These are phyloP conservation scores for Limanda limanda DNA, from an alignment of 2,113 vertebrate genomes.

Conservation along the genomic window DNA sequence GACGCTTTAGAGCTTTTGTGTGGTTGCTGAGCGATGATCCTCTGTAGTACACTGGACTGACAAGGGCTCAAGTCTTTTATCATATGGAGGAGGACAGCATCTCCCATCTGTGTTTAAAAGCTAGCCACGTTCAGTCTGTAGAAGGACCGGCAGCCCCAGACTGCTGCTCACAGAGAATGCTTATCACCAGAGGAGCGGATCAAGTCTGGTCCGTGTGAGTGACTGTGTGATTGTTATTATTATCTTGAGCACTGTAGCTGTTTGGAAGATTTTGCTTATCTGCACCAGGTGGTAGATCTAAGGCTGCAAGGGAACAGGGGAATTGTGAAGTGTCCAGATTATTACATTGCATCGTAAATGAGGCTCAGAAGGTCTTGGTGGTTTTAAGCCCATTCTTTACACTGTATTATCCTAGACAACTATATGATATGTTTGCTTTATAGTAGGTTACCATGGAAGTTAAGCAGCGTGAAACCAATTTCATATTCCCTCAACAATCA, in stretches of 20 bases:
- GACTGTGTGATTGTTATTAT: neutral
- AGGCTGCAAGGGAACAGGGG: conserved; percentile 1
- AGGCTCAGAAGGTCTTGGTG: neutral
- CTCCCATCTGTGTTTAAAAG: conserved; percentile 29
- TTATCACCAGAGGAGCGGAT: conserved; percentile 24
- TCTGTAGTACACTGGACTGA: neutral
- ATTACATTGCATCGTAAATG: conserved; percentile 33
- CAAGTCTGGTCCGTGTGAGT: conserved; percentile 22
- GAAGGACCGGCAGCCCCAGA: conserved; percentile 13
- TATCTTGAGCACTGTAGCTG: conserved; percentile 3
- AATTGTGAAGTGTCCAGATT: neutral
- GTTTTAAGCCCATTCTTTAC: neutral
- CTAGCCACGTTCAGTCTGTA: conserved; percentile 22
- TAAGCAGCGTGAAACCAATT: conserved; percentile 7
- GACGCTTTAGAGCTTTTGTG: conserved; percentile 4
- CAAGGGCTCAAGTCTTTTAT: conserved; percentile 1
- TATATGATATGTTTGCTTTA: neutral
- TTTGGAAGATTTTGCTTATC: neutral
- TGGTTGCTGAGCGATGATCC: conserved; percentile 2
- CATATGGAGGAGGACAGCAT: neutral
- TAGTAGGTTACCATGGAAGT: neutral
- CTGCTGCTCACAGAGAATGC: conserved; percentile 32
- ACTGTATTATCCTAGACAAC: neutral
- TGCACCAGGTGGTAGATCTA: neutral
- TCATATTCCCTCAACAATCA: conserved; percentile 50